phyloP scores from a whole-genome alignment of 2,888 invertebrate species.

The Drosophila phalerata region DNA sequence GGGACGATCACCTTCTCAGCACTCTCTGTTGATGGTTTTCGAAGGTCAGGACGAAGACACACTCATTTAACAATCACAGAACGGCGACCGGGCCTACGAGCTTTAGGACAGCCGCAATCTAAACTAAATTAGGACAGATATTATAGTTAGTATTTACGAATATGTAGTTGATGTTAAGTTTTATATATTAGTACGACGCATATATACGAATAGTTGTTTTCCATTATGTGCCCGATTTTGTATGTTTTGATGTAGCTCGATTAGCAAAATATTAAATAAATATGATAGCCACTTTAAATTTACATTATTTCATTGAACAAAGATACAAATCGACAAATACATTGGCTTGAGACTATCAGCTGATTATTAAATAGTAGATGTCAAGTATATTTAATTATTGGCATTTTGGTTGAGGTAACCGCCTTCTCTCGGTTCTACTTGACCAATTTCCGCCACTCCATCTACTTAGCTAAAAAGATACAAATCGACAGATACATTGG shows the following conservation, averaged over 20 bases:
- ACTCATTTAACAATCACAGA: conserved; percentile 88
- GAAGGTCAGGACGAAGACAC: conserved; percentile 95
- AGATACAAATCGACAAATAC: background rate
- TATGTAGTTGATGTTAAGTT: conserved; percentile 54
- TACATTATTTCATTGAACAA: background rate
- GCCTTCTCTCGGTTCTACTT: conserved; percentile 84
- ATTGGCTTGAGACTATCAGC: background rate
- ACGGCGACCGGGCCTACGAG: conserved; percentile 78
- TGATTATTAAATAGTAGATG: background rate
- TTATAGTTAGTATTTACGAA: conserved; percentile 34
- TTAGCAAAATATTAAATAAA: conserved; percentile 51
- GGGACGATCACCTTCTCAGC: conserved; percentile 90
- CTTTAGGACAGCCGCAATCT: conserved; percentile 56
- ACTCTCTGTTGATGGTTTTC: conserved; percentile 91
- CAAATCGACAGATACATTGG: background rate
- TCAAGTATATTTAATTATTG: conserved; percentile 12
- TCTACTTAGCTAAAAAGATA: conserved; percentile 88
- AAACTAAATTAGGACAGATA: conserved; percentile 18
- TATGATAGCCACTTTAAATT: conserved; percentile 49
- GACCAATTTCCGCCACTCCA: conserved; percentile 88
- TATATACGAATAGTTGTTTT: conserved; percentile 46
- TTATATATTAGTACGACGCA: conserved; percentile 31
- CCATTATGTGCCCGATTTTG: conserved; percentile 65
- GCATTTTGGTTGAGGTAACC: conserved; percentile 30
- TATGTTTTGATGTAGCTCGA: conserved; percentile 47